These are phyloP conservation scores for Orius insidiosus DNA, from an alignment of 1,140 invertebrate genomes.

Conservation along the genomic window DNA sequence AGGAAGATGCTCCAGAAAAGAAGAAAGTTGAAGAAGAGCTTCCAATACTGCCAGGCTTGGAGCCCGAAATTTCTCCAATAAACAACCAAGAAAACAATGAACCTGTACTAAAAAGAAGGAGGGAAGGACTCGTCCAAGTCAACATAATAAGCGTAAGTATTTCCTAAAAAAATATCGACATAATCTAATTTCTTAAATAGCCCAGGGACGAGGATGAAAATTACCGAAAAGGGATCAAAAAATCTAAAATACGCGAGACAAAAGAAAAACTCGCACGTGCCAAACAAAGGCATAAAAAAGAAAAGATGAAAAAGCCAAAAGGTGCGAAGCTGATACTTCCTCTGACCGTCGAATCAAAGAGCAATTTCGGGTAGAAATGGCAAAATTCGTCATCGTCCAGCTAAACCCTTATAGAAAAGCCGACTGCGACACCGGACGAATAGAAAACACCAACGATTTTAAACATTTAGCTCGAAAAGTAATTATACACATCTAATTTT, in stretches of 20 bases:
- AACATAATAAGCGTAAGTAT: conserved; percentile 49
- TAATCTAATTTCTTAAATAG: conserved; percentile 26
- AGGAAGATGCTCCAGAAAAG: conserved; percentile 3
- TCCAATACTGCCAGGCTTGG: background rate
- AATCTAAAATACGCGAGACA: conserved; percentile 31
- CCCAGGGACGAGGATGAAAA: conserved; percentile 61
- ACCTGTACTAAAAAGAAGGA: conserved; percentile 22
- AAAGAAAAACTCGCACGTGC: conserved; percentile 55
- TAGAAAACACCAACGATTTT: conserved; percentile 81
- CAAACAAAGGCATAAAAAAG: conserved; percentile 32
- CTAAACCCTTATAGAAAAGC: conserved; percentile 76
- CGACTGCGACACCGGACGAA: conserved; percentile 68
- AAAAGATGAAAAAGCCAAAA: conserved; percentile 15
- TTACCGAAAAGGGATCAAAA: conserved; percentile 39
- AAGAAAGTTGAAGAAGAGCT: conserved; percentile 13
- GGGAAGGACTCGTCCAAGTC: conserved; percentile 43
- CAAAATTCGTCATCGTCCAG: conserved; percentile 71
- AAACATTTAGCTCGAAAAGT: conserved; percentile 92
- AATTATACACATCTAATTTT: conserved; percentile 18
- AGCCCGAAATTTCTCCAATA: background rate
- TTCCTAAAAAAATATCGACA: background rate
- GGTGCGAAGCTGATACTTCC: conserved; percentile 29
- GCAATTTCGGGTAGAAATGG: conserved; percentile 73
- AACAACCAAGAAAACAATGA: conserved; percentile 7
- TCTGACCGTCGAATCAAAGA: conserved; percentile 59